Percentiles rank a stretch among this genome's conserved stretches.
Conservation (phyloP, 2,113 vertebrate genomes). For the Monarcha castaneiventris region DNA sequence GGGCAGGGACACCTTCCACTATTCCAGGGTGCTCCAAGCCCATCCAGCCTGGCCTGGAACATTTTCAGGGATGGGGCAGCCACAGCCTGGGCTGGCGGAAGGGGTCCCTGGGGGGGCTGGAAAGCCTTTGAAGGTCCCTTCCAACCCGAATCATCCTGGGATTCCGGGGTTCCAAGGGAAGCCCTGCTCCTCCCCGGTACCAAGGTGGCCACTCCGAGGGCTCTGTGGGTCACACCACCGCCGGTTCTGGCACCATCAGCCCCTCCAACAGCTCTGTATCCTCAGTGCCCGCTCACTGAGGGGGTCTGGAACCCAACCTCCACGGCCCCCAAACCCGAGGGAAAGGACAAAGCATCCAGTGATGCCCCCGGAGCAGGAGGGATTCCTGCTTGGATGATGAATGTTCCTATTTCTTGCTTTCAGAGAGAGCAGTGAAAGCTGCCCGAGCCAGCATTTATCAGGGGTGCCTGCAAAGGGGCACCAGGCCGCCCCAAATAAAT, state of each 20-base stretch:
- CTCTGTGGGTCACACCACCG: neutral
- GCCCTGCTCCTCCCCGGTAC: accelerated
- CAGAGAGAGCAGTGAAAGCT: conserved; percentile 44
- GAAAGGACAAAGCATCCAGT: conserved; percentile 63
- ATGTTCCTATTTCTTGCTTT: conserved; percentile 57
- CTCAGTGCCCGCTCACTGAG: conserved; percentile 57
- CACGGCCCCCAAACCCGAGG: conserved; percentile 51
- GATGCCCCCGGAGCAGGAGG: conserved; percentile 63
- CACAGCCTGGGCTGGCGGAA: neutral
- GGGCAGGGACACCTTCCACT: neutral
- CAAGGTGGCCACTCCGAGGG: accelerated
- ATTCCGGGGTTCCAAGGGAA: neutral
- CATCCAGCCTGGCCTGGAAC: neutral
- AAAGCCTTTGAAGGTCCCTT: neutral
- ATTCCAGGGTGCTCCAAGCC: neutral
- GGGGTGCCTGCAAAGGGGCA: conserved; percentile 13
- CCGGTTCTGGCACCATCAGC: neutral
- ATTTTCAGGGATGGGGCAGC: neutral
- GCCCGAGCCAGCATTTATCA: neutral
- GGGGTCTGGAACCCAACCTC: conserved; percentile 58
- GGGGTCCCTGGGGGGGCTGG: neutral
- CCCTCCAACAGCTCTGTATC: conserved; percentile 49
- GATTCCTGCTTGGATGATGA: conserved; percentile 52
- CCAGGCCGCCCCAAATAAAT: neutral
- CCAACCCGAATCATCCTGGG: neutral